Evolutionary conservation across 2,797 vertebrate species (phyloP).

Genomic region (Typhlichthys subterraneus): DNA sequence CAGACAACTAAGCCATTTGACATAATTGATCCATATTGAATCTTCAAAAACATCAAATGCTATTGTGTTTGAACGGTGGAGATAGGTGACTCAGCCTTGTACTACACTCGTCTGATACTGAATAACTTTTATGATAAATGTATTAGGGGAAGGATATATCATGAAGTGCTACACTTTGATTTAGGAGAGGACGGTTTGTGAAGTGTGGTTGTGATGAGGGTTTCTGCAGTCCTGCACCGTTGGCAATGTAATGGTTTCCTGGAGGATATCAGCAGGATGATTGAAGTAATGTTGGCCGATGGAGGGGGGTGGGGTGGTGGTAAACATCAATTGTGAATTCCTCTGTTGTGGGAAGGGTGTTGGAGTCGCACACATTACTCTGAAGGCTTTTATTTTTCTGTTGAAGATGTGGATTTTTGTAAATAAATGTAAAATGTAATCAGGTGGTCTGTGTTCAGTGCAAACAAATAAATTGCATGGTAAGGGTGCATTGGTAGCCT

Average conservation of each 20-base stretch:
- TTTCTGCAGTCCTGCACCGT: background rate
- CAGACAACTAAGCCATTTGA: background rate
- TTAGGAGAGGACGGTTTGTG: too few species aligned
- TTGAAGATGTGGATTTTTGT: slow-evolving; percentile 40
- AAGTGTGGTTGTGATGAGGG: too few species aligned
- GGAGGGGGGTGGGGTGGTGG: background rate
- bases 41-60: background rate
- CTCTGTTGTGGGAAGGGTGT: slow-evolving; percentile 9
- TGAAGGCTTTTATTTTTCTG: slow-evolving; percentile 18
- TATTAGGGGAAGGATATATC: background rate
- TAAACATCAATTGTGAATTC: background rate
- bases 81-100: background rate
- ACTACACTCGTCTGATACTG: slow-evolving; percentile 2
- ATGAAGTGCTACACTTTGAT: background rate
- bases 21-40: background rate
- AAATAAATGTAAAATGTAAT: slow-evolving; percentile 54
- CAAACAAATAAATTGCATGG: too few species aligned
- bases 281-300: background rate
- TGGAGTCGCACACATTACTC: slow-evolving; percentile 13
- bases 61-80: background rate
- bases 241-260: too few species aligned
- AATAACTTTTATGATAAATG: background rate
- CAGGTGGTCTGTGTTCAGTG: background rate
- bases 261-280: background rate
- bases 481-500: too few species aligned